phyloP scores from a whole-genome alignment of 1,140 invertebrate genomes.

The Scaptomyza hsui region DNA sequence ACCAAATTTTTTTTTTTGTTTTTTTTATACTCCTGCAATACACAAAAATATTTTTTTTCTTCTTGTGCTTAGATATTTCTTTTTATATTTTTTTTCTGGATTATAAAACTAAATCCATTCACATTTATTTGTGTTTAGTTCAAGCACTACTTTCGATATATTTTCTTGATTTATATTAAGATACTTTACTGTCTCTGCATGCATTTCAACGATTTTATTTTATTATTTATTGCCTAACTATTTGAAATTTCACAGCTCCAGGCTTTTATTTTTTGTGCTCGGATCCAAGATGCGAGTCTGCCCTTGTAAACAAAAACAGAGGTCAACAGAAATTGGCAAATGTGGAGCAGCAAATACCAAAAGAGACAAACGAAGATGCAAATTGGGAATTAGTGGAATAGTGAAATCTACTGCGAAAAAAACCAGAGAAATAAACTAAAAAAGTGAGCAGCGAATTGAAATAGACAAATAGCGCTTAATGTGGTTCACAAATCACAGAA shows the following conservation, averaged over 20 bases:
- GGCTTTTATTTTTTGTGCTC: neutral
- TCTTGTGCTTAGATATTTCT: too few relatives aligned
- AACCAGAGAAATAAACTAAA: slow-evolving; percentile 4
- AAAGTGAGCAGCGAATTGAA: slow-evolving; percentile 32
- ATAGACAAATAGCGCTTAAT: slow-evolving; percentile 38
- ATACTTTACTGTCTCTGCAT: neutral
- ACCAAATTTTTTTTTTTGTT: too few relatives aligned
- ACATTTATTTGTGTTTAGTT: too few relatives aligned
- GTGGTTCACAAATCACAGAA: slow-evolving; percentile 37
- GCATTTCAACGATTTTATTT: neutral
- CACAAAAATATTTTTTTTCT: too few relatives aligned
- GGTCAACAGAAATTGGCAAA: slow-evolving; percentile 13
- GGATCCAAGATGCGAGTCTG: neutral
- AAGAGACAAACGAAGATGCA: neutral
- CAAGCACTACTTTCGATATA: too few relatives aligned
- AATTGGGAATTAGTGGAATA: neutral
- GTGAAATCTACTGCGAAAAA: slow-evolving; percentile 4
- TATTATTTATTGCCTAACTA: neutral
- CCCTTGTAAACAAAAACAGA: neutral
- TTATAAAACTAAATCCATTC: too few relatives aligned
- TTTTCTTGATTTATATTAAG: neutral
- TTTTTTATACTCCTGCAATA: too few relatives aligned
- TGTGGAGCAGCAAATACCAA: slow-evolving; percentile 7
- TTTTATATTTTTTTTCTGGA: too few relatives aligned
- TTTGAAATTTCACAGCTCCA: neutral